Percentiles rank a stretch among this genome's conserved stretches.
These are phyloP conservation scores for Hypotaenidia okinawae DNA, from an alignment of 2,797 vertebrate genomes.

Conservation along the genomic window DNA sequence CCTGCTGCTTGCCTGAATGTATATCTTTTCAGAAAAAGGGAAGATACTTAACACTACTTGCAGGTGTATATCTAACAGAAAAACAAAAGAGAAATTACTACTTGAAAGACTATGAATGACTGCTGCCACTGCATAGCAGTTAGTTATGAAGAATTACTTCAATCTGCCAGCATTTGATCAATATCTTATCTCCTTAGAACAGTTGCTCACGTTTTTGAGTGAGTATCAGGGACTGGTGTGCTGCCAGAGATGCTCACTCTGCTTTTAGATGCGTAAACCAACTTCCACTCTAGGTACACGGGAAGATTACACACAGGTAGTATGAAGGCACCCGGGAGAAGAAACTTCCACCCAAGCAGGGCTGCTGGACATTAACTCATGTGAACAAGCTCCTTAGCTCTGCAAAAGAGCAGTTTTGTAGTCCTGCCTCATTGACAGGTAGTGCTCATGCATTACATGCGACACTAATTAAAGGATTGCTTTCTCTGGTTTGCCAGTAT, in stretches of 20 bases:
- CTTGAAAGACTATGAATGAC: background rate
- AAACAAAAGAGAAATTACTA: background rate
- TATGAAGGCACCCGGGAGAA: background rate
- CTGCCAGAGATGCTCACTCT: background rate
- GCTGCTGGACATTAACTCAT: background rate
- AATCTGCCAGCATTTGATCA: background rate
- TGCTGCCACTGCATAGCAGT: background rate
- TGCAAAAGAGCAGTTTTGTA: background rate
- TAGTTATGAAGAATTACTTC: background rate
- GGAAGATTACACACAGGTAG: background rate
- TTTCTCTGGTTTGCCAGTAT: background rate
- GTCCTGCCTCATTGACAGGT: background rate
- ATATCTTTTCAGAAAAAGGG: background rate
- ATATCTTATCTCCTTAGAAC: background rate
- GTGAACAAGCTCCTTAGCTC: background rate
- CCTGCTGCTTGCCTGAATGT: background rate
- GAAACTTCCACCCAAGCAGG: background rate
- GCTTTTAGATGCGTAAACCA: background rate
- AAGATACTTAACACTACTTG: background rate
- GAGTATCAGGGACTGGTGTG: background rate
- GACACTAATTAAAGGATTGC: background rate
- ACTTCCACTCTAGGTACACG: rapidly evolving
- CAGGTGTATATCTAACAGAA: background rate
- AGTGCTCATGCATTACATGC: rapidly evolving
- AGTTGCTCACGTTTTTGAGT: rapidly evolving